A percentile compares a stretch with the other conserved stretches of the same genome.
Conservation (phyloP, 2,113 vertebrate genomes). For the Cyprinus carpio region DNA sequence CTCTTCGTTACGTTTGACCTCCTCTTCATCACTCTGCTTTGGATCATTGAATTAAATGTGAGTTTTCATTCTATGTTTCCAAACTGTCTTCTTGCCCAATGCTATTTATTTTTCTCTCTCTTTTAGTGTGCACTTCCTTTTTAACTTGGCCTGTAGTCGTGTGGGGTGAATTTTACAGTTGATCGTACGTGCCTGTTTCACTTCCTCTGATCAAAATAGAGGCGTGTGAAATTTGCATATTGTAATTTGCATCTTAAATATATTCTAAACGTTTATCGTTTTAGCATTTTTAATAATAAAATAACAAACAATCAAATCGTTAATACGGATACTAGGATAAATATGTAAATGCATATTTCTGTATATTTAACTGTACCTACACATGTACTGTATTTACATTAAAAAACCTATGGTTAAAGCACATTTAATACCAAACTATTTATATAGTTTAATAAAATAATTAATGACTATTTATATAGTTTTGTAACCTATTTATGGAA, state of each 20-base stretch:
- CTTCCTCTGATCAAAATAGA: background rate
- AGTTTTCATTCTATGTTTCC: constrained; percentile 31
- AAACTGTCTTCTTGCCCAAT: background rate
- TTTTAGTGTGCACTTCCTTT: background rate
- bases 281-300: background rate
- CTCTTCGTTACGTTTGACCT: constrained; percentile 98
- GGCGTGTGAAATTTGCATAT: background rate
- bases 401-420: no score
- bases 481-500: no score
- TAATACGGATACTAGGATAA: background rate
- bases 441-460: no score
- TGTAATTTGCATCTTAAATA: background rate
- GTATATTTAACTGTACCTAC: background rate
- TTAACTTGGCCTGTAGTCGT: background rate
- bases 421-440: no score
- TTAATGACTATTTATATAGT: no score
- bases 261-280: background rate
- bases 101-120: background rate
- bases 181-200: background rate
- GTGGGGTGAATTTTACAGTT: background rate
- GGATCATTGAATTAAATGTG: constrained; percentile 97
- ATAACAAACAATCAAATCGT: no score
- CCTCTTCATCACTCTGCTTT: constrained; percentile 92
- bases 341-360: background rate
- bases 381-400: no score